A percentile compares a stretch with the other conserved stretches of the same genome.
Evolutionary conservation across 2,888 invertebrate genomes (phyloP).

Genomic region (Epiblema foenella): DNA sequence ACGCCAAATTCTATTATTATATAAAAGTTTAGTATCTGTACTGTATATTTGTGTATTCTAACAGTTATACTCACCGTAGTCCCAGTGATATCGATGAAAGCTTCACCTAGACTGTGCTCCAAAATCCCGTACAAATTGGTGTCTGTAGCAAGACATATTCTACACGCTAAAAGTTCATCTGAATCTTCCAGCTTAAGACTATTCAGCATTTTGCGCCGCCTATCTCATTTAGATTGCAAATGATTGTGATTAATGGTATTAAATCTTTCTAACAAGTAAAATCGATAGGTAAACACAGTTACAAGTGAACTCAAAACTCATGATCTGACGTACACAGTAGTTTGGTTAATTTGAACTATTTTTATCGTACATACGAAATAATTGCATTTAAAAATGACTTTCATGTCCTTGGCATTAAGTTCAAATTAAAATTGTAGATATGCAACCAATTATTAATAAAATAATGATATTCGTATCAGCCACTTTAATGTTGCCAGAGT

Average conservation of each 20-base stretch:
- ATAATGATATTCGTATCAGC: background rate
- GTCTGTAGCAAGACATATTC: slow-evolving; percentile 35
- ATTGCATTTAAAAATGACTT: background rate
- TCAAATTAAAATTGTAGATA: no score
- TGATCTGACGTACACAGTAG: background rate
- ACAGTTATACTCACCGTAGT: slow-evolving; percentile 17
- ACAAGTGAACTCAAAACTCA: background rate
- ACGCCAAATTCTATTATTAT: background rate
- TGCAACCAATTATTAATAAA: background rate
- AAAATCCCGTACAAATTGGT: slow-evolving; percentile 14
- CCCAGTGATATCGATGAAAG: slow-evolving; percentile 34
- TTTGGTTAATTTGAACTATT: background rate
- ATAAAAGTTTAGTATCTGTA: background rate
- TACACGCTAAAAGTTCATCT: slow-evolving; percentile 31
- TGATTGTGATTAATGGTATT: slow-evolving; percentile 16
- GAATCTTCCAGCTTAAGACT: slow-evolving; percentile 17
- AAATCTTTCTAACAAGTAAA: slow-evolving; percentile 26
- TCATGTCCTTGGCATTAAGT: background rate
- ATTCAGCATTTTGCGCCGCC: slow-evolving; percentile 22
- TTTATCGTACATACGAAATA: background rate
- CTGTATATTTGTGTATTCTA: background rate
- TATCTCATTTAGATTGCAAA: slow-evolving; percentile 5
- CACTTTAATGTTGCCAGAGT: slow-evolving; percentile 6
- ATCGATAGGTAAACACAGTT: slow-evolving; percentile 40
- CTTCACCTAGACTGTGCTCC: slow-evolving; percentile 16